Percentiles rank a stretch among this genome's conserved stretches.
Conservation (phyloP, 2,797 vertebrate species). For the Falco berigora region DNA sequence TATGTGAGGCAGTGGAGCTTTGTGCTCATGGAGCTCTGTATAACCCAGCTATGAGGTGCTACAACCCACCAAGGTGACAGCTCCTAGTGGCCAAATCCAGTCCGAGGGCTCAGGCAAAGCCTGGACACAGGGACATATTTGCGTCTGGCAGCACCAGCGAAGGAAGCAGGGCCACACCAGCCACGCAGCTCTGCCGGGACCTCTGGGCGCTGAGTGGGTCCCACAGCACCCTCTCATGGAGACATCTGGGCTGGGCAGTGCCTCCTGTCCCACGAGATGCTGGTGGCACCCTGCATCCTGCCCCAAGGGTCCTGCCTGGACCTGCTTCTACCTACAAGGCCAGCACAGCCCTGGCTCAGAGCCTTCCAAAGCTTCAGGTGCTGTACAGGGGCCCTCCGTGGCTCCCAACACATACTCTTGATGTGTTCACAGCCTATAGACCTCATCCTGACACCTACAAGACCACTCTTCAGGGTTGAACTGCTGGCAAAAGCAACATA, state of each 20-base stretch:
- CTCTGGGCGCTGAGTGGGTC: background rate
- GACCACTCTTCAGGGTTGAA: accelerated
- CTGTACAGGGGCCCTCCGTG: accelerated
- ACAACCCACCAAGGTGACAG: background rate
- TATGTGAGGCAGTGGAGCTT: background rate
- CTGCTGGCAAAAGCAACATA: background rate
- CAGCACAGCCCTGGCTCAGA: background rate
- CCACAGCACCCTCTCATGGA: slow-evolving; percentile 57
- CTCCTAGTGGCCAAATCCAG: background rate
- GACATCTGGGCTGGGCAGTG: background rate
- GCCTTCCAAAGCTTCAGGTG: background rate
- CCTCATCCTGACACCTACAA: background rate
- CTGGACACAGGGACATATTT: background rate
- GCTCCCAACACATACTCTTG: accelerated
- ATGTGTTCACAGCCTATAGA: background rate
- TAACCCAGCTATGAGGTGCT: background rate
- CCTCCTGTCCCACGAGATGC: background rate
- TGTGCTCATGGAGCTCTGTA: background rate
- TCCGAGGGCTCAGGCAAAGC: background rate
- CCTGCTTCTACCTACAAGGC: background rate
- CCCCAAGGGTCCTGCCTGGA: background rate
- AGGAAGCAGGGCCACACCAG: background rate
- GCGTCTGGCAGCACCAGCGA: background rate
- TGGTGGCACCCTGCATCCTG: background rate
- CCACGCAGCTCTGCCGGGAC: background rate